phyloP scores from a whole-genome alignment of 2,113 vertebrate species.

The Leucosticte australis region DNA sequence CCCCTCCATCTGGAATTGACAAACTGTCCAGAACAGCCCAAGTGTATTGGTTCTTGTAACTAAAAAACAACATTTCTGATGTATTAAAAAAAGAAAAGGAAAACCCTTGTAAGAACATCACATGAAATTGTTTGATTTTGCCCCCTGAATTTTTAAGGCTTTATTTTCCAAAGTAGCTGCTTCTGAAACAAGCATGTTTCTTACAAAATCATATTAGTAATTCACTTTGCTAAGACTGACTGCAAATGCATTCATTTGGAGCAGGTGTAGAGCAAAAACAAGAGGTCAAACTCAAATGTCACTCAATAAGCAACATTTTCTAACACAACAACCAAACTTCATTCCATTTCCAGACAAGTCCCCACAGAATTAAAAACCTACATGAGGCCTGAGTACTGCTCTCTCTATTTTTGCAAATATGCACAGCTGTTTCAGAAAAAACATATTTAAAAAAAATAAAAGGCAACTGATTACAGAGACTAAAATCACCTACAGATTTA shows the following conservation, averaged over 20 bases:
- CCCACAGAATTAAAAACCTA: constrained; percentile 20
- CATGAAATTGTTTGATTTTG: not conserved
- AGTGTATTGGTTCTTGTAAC: not conserved
- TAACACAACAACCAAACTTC: not conserved
- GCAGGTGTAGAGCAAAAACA: constrained; percentile 22
- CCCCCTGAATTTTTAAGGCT: not conserved
- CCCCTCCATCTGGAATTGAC: not conserved
- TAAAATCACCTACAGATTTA: not conserved
- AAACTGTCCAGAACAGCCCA: not conserved
- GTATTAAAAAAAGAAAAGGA: not conserved
- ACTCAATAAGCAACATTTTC: not conserved
- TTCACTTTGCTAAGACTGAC: not conserved
- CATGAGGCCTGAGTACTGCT: not conserved
- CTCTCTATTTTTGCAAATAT: not conserved
- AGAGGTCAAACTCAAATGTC: not conserved
- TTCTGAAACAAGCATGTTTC: not conserved
- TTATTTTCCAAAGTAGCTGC: not conserved
- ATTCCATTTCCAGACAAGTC: not conserved
- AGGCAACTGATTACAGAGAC: not conserved
- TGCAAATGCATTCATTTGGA: not conserved
- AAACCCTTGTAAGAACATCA: not conserved
- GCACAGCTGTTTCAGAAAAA: constrained; percentile 26
- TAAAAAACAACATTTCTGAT: not conserved
- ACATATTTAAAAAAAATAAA: not conserved
- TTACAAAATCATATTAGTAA: not conserved